Conservation (phyloP, 2,113 vertebrate species). For the Cyanistes caeruleus region DNA sequence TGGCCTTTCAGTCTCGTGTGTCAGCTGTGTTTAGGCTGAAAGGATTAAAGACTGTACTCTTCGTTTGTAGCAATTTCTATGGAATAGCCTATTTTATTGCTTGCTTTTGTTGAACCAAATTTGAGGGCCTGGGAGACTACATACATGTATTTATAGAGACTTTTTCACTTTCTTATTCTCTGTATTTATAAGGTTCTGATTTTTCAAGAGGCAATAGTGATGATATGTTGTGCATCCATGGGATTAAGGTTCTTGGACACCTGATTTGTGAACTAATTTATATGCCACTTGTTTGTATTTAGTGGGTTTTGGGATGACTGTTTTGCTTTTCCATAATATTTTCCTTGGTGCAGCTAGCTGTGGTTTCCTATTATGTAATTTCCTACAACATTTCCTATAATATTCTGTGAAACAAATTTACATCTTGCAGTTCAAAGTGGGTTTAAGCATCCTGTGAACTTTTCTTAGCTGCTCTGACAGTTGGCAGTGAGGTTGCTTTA, state of each 20-base stretch:
- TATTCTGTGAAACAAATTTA: background rate
- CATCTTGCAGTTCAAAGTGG: background rate
- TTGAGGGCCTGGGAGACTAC: background rate
- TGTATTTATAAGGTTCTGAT: background rate
- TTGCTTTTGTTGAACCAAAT: background rate
- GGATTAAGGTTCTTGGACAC: background rate
- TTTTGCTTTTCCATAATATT: background rate
- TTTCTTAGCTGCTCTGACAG: background rate
- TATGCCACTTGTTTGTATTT: background rate
- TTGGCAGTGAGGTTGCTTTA: background rate
- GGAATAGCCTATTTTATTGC: background rate
- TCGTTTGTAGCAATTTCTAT: background rate
- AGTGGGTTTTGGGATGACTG: background rate
- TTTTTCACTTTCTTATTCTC: background rate
- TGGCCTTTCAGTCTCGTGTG: background rate
- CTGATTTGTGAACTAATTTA: background rate
- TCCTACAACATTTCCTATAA: background rate
- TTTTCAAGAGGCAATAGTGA: background rate
- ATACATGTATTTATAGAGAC: background rate
- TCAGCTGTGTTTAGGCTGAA: background rate
- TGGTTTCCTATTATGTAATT: background rate
- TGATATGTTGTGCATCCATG: background rate
- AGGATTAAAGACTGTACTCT: background rate
- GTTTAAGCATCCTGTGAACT: background rate
- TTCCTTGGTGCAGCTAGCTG: background rate